Conservation (phyloP, 1,140 invertebrate species). For the Drosophila gunungcola region DNA sequence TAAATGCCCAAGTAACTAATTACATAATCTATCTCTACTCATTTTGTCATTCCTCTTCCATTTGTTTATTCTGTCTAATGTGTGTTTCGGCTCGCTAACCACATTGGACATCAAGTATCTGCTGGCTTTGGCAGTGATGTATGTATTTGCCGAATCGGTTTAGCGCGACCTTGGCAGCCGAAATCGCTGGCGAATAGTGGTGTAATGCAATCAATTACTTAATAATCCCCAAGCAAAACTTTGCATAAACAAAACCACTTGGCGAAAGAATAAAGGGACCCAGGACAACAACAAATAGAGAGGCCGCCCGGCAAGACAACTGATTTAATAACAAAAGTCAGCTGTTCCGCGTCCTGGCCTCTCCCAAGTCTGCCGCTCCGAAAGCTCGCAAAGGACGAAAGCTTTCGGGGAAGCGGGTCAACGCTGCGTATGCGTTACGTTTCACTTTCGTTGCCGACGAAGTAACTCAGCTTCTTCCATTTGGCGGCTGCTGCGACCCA, state of each 20-base stretch:
- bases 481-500: conserved; percentile 63
- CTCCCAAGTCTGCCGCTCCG: conserved; percentile 37
- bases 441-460: conserved; percentile 71
- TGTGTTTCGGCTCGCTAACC: conserved; percentile 2
- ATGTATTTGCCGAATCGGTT: conserved; percentile 4
- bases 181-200: conserved; percentile 20
- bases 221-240: conserved; percentile 31
- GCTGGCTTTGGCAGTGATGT: conserved; percentile 13
- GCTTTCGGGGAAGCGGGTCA: conserved; percentile 60
- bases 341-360: conserved; percentile 54
- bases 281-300: conserved; percentile 7
- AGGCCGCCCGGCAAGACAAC: conserved; percentile 53
- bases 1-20: conserved; percentile 11
- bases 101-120: not conserved
- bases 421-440: conserved; percentile 78
- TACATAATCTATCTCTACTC: conserved; percentile 1
- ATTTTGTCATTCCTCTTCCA: not conserved
- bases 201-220: conserved; percentile 48
- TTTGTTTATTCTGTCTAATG: not conserved
- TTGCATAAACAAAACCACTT: conserved; percentile 29
- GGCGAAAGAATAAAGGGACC: conserved; percentile 7
- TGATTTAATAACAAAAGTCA: conserved; percentile 74
- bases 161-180: conserved; percentile 3
- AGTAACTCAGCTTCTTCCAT: conserved; percentile 27
- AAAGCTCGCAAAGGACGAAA: conserved; percentile 51